These are phyloP conservation scores for Omphaloscelis lunosa DNA, from an alignment of 2,888 invertebrate genomes.

Conservation along the genomic window DNA sequence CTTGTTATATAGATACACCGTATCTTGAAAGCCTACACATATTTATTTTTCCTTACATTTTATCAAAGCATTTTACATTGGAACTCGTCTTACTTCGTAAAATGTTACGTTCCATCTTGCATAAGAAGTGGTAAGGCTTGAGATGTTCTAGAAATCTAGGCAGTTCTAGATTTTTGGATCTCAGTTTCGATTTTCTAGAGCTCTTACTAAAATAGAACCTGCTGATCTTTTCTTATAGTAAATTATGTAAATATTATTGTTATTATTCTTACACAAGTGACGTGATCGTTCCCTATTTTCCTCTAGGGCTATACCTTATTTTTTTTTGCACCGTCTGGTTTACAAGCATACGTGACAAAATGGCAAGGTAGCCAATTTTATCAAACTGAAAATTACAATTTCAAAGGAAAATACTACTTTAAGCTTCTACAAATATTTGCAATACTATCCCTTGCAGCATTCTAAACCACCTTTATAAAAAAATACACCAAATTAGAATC, in stretches of 20 bases:
- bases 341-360: neutral
- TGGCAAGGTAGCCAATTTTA: neutral
- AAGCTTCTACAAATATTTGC: neutral
- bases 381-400: neutral
- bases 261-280: too few relatives aligned
- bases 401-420: neutral
- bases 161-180: conserved; percentile 4
- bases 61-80: neutral
- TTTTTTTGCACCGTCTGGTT: neutral
- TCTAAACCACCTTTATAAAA: neutral
- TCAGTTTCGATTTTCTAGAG: conserved; percentile 20
- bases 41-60: conserved; percentile 24
- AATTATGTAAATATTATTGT: neutral
- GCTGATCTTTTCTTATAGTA: neutral
- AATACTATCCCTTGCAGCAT: neutral
- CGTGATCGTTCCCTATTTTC: neutral
- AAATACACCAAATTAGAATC: conserved; percentile 4
- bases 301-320: neutral
- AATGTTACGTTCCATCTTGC: conserved; percentile 1
- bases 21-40: conserved; percentile 39
- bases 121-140: neutral
- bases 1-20: conserved; percentile 19
- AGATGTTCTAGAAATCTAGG: conserved; percentile 13
- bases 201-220: neutral
- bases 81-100: conserved; percentile 3